Evolutionary conservation across 1,140 invertebrate species (phyloP), one percentile per base, ranked within the genome.

Genomic region (Eurosta solidaginis): DNA sequence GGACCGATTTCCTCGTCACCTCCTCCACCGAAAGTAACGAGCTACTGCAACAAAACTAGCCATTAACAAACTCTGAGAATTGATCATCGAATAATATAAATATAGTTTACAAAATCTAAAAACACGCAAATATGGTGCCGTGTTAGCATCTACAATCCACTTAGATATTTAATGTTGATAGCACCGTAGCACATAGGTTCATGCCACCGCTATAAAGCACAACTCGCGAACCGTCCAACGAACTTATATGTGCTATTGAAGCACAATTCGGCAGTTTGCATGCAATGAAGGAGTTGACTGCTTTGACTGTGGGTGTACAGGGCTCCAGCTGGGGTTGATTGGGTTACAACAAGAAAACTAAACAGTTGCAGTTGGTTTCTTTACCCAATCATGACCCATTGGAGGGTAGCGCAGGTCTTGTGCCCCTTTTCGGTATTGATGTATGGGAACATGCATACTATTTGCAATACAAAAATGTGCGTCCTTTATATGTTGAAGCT

Each of bases 391-490:
- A 99, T 89, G 98, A 99, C 90, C 98, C 98, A 9, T 88, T 99
- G 27, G 92, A 97, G 88, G 92, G 95, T 0, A 98, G 97, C 3
- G 98, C 96, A 77, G 91, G 97, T 78, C 89, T 99, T 0, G 89
- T 98, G 74, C 98, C 98, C 2, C 89, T 99, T 0, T 96, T 99
- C 88, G 98, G 98, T 44, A 99, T 99, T 84, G 98, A 99, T 89
- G 98, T 99, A 7, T 99, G 98, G 98, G 98, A 99, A 89, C 98
- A 99, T 88, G 98, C 98, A n/a, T 99, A 99, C 89, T 99, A 99
- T 87, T 90, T 99, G 59, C 98, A 99, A 86, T 99, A 99, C 88
- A 99, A 99, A 89, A 99, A 99, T 89, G 96, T 98, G 3, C 91
- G 98, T 76, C 94, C 98, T 20, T 97, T 98, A 88, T 99, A 99